Percentiles rank a stretch among this genome's conserved stretches.
Evolutionary conservation across 1,140 invertebrate genomes (phyloP).

Genomic region (Andricus grossulariae): DNA sequence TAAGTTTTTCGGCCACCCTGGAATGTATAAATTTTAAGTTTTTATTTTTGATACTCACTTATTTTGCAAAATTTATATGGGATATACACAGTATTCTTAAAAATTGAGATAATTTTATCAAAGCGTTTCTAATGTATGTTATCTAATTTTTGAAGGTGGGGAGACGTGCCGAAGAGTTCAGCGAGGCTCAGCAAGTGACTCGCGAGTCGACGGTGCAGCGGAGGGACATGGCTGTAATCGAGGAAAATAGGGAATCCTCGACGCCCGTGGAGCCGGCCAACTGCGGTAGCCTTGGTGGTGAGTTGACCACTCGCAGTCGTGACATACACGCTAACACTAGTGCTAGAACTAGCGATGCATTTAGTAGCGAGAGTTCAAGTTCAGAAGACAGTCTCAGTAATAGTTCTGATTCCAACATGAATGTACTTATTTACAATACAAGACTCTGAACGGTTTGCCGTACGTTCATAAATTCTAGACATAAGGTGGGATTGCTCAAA

Average conservation of each 20-base stretch:
- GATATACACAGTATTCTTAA: not conserved
- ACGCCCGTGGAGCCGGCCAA: constrained; percentile 65
- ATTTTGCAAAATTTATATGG: not conserved
- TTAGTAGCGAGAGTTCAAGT: constrained; percentile 34
- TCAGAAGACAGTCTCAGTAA: constrained; percentile 46
- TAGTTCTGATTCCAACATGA: constrained; percentile 54
- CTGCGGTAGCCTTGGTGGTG: constrained; percentile 71
- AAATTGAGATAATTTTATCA: not conserved
- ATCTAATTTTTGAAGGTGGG: constrained; percentile 76
- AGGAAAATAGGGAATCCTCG: constrained; percentile 65
- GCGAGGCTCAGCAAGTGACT: constrained; percentile 80
- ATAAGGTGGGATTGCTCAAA: constrained; percentile 5
- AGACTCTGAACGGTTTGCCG: constrained; percentile 52
- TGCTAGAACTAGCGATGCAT: constrained; percentile 36
- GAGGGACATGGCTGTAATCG: constrained; percentile 76
- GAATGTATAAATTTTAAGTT: no score
- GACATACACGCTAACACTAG: constrained; percentile 39
- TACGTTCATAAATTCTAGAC: not conserved
- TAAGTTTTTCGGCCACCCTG: no score
- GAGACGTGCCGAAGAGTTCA: constrained; percentile 84
- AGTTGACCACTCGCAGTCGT: constrained; percentile 55
- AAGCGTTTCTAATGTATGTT: constrained; percentile 1
- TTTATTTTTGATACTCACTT: no score
- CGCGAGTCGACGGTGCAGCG: constrained; percentile 73
- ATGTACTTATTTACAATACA: constrained; percentile 66